phyloP scores from a whole-genome alignment of 2,113 vertebrate species.

The Tupaia tana region DNA sequence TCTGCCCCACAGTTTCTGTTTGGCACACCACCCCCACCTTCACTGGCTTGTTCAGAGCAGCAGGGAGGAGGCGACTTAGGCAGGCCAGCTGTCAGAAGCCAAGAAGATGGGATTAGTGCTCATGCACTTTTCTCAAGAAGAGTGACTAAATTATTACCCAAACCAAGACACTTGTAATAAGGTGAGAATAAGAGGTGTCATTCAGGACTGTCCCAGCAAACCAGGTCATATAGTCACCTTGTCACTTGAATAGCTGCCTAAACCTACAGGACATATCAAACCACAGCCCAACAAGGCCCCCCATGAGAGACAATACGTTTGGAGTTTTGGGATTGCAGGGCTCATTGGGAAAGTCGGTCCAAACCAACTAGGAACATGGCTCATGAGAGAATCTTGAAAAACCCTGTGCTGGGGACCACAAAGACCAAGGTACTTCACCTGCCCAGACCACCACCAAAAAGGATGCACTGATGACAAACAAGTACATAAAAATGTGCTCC shows the following conservation, averaged over 20 bases:
- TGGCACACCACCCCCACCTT: background rate
- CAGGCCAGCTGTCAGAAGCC: conserved; percentile 56
- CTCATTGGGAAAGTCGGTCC: background rate
- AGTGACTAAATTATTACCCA: background rate
- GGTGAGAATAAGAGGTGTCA: background rate
- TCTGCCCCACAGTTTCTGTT: background rate
- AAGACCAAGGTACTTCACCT: fast-evolving
- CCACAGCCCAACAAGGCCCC: too few relatives aligned
- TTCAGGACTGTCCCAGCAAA: background rate
- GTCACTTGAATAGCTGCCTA: background rate
- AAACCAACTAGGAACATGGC: too few relatives aligned
- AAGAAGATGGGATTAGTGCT: background rate
- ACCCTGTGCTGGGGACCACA: background rate
- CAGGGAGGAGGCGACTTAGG: conserved; percentile 29
- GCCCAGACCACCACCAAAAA: background rate
- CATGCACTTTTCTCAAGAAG: background rate
- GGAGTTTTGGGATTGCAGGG: too few relatives aligned
- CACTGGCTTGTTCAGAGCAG: background rate
- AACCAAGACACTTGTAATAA: background rate
- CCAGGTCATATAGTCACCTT: fast-evolving
- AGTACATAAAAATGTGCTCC: fast-evolving
- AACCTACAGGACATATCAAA: background rate
- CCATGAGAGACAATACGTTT: fast-evolving
- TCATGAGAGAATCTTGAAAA: background rate
- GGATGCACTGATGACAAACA: too few relatives aligned